Conservation (phyloP, 2,113 vertebrate species). For the Orthonyx spaldingii region DNA sequence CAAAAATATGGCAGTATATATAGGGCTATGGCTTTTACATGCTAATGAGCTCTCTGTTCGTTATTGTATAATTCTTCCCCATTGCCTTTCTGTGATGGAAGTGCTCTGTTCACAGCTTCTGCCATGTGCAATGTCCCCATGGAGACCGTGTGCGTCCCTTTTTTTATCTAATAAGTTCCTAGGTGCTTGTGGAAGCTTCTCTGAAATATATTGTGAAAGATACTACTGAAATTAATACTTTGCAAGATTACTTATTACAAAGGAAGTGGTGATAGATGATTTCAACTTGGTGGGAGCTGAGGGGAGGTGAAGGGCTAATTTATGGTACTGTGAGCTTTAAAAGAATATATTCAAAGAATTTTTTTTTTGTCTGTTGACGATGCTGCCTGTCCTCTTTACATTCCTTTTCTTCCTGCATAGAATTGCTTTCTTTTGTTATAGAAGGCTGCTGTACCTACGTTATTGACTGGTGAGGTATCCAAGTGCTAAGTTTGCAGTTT, state of each 20-base stretch:
- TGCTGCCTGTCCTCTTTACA: not conserved
- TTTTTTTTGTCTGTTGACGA: not conserved
- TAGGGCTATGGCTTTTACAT: constrained; percentile 38
- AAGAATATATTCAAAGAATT: not conserved
- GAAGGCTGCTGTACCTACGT: not conserved
- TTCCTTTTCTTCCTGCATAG: constrained; percentile 16
- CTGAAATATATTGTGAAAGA: constrained; percentile 51
- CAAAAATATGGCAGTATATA: constrained; percentile 25
- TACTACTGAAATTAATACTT: constrained; percentile 62
- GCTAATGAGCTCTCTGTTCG: constrained; percentile 41
- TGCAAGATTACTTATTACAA: constrained; percentile 43
- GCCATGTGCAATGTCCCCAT: constrained; percentile 57
- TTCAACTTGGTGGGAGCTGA: constrained; percentile 7
- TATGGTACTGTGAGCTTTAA: not conserved
- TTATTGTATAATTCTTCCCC: constrained; percentile 39
- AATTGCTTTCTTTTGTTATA: constrained; percentile 56
- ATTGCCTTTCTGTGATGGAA: constrained; percentile 40
- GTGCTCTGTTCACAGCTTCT: constrained; percentile 35
- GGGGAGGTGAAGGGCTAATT: not conserved
- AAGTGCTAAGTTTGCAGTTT: constrained; percentile 45
- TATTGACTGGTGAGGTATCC: constrained; percentile 17
- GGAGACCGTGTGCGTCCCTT: not conserved
- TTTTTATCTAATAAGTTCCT: constrained; percentile 62
- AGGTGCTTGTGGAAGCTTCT: constrained; percentile 42
- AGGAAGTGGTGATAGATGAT: constrained; percentile 42